A percentile compares a stretch with the other conserved stretches of the same genome.
phyloP scores from a whole-genome alignment of 2,113 vertebrate genomes.

The Menidia beryllina region DNA sequence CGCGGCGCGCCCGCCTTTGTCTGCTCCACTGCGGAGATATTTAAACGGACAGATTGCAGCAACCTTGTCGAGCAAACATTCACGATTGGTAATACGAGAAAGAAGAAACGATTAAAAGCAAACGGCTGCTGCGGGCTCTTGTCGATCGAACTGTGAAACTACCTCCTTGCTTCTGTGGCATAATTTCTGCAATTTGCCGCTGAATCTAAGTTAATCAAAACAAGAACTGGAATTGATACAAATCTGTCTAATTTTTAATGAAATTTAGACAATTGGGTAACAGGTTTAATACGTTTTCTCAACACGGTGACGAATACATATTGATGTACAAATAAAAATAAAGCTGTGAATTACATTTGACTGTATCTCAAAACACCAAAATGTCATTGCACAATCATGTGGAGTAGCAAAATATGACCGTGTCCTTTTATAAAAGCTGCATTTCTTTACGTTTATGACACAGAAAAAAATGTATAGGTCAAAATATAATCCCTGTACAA shows the following conservation, averaged over 20 bases:
- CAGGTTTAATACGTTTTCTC: background rate
- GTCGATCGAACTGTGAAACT: background rate
- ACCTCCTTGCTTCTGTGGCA: background rate
- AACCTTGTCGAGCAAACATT: background rate
- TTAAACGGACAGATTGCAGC: slow-evolving; percentile 7
- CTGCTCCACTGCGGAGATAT: slow-evolving; percentile 14
- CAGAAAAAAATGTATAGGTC: too few species aligned
- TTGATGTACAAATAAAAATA: background rate
- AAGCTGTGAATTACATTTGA: background rate
- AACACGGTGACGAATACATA: background rate
- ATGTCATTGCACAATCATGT: background rate
- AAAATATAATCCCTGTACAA: too few species aligned
- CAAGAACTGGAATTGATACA: background rate
- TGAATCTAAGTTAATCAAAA: background rate
- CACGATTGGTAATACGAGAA: background rate
- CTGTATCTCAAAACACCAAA: background rate
- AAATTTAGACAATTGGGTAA: too few species aligned
- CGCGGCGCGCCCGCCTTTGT: slow-evolving; percentile 56
- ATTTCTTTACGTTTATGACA: background rate
- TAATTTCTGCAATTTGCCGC: background rate
- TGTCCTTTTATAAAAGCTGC: rapidly evolving
- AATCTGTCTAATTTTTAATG: too few species aligned
- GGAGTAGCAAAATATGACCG: background rate
- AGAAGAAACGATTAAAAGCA: background rate
- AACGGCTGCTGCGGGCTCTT: slow-evolving; percentile 2